Evolutionary conservation across 2,797 vertebrate genomes (phyloP), one percentile per base, ranked within the genome.

Genomic region (Lerista edwardsae): DNA sequence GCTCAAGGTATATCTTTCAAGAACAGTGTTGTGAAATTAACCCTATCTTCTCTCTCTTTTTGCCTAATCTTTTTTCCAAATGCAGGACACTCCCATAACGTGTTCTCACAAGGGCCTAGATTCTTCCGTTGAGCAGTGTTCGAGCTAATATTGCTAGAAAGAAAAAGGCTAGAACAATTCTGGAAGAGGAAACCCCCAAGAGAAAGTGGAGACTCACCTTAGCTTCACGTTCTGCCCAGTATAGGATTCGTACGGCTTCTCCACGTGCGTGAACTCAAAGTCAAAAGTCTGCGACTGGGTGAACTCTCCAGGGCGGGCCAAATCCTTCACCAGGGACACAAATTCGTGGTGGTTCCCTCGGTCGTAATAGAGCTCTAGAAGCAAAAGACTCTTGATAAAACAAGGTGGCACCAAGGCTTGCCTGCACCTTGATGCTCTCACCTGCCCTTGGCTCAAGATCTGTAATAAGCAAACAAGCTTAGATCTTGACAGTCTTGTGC

Each of bases 271-370:
- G 95, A 99, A 99, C 89, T 99, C 99, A 1, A 99, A 99, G 96
- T 99, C 98, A 61, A 99, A 99, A 5, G 97, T 98, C 95, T 99
- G 98, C 0, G 98, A 99, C 8, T 98, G 98, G 81, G 98, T 98
- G 86, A 99, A 97, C 80, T 99, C 98, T 19, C 99, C 99, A 0
- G 99, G 98, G 81, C 98, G 96, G 1, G 98, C 99, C 78, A 99
- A 95, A 91, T 99, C 99, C 93, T 99, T 99, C 88, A 99, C 99
- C 93, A 99, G 94, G 19, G 98, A 99, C 84, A 99, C 98, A 23
- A 99, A 99, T 92, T 99, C 99, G 4, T 99, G 98, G 89, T 99
- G 98, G 95, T 99, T 99, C 85, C 98, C 98, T 90, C 98, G 96
- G 95, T 99, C 99, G 5, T 99, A 99, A 94, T 99, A 99, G 86